Percentiles rank a stretch among this genome's conserved stretches.
Evolutionary conservation across 2,888 invertebrate species (phyloP).

Genomic region (Drosophila birchii): DNA sequence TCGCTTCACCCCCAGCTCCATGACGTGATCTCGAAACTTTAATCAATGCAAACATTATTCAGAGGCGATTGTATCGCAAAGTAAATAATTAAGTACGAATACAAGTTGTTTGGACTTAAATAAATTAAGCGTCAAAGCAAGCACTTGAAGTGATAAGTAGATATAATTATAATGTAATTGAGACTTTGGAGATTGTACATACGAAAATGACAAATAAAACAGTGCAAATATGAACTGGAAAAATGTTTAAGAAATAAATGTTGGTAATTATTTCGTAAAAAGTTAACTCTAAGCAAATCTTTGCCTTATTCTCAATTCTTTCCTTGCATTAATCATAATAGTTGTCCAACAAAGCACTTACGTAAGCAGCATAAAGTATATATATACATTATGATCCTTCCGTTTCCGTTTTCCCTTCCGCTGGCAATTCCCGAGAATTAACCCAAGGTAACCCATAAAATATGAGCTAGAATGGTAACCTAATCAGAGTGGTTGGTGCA

Average conservation of each 20-base stretch:
- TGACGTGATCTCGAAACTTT: conserved; percentile 45
- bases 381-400: background rate
- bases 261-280: background rate
- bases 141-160: conserved; percentile 33
- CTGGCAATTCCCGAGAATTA: conserved; percentile 4
- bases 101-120: conserved; percentile 37
- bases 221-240: background rate
- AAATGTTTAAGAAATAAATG: background rate
- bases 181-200: conserved; percentile 10
- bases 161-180: conserved; percentile 33
- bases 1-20: conserved; percentile 6
- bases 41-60: conserved; percentile 42
- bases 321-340: background rate
- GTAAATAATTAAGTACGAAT: conserved; percentile 36
- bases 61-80: conserved; percentile 47
- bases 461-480: conserved; percentile 34
- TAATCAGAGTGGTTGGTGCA: conserved; percentile 28
- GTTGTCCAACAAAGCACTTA: background rate
- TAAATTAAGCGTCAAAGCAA: conserved; percentile 29
- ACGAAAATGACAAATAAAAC: conserved; percentile 16
- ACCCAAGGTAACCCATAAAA: conserved; percentile 17
- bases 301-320: background rate
- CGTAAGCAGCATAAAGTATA: background rate
- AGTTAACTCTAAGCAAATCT: background rate
- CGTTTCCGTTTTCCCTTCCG: conserved; percentile 18